Evolutionary conservation across 2,797 vertebrate species (phyloP).

Genomic region (Periparus ater): DNA sequence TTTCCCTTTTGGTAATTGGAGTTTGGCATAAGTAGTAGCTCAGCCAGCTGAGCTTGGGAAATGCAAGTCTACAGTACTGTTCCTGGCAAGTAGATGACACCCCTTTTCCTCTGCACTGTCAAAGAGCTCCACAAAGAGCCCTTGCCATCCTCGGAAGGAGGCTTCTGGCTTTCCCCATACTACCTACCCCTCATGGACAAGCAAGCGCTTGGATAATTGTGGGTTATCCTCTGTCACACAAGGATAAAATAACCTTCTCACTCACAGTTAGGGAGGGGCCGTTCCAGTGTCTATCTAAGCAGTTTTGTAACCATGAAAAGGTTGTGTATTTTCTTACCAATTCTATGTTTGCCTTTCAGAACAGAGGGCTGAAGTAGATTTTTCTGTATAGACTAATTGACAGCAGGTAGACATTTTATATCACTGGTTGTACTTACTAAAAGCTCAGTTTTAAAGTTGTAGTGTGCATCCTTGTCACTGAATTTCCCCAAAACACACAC

Average conservation of each 20-base stretch:
- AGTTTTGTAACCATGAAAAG: neutral
- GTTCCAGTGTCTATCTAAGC: neutral
- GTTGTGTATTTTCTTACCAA: neutral
- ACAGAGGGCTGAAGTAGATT: neutral
- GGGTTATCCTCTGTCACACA: neutral
- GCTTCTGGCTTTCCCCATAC: neutral
- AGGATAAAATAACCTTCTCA: neutral
- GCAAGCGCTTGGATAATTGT: neutral
- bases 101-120: neutral
- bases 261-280: accelerated
- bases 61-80: neutral
- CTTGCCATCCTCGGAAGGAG: neutral
- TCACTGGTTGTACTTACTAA: neutral
- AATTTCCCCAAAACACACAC: neutral
- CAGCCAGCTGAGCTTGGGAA: neutral
- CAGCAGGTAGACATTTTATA: neutral
- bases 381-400: neutral
- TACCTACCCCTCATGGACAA: neutral
- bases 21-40: neutral
- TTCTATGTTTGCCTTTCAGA: neutral
- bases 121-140: neutral
- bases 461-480: neutral
- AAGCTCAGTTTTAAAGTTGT: neutral
- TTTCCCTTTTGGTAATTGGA: neutral
- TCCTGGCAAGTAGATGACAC: neutral